Evolutionary conservation across 92 coral and sea anemone genomes (phyloP), one percentile per base, ranked within the genome.

Genomic region (Virgularia gustaviana): DNA sequence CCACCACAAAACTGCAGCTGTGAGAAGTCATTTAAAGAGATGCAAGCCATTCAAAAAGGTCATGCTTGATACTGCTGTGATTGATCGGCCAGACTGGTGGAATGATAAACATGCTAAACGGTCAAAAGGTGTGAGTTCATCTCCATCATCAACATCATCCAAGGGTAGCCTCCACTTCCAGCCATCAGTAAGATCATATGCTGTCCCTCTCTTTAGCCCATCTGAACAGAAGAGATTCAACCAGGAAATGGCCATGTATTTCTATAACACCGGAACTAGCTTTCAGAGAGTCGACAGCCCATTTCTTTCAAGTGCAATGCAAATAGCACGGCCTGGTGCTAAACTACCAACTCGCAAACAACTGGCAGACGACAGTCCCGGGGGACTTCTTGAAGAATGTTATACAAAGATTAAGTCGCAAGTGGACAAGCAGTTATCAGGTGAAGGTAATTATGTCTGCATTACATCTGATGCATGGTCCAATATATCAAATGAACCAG

Each of bases 1-100:
- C 65, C 65, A 59, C 39, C 41, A 59, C 65, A 59, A 58, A 58
- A 58, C 65, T 25, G 11, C 35, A 20, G 65, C 65, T 58, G 65
- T 54, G 60, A 54, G n/a, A 54, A 54, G 29, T 54, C 60, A 54
- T 54, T 54, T 54, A 35, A 54, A 54, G 60, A 54, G 29, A 2
- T 54, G 60, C 60, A 54, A 22, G 60, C 60, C 60, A 13, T 54
- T 54, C 60, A 54, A 54, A 35, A 54, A 13, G 31, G n/a, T 54
- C 6, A 54, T 54, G 60, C 10, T 54, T 30, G 22, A 54, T 54
- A 54, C 60, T 54, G 60, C 60, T 54, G 30, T 54, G 13, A 35
- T 54, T 54, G 60, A 54, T 22, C 60, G 60, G 30, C 60, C 60
- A 6, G 60, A 54, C 60, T 54, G 31, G 60, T 54, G 60, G 60